Conservation (phyloP, 2,113 vertebrate species). For the Muntiacus reevesi region DNA sequence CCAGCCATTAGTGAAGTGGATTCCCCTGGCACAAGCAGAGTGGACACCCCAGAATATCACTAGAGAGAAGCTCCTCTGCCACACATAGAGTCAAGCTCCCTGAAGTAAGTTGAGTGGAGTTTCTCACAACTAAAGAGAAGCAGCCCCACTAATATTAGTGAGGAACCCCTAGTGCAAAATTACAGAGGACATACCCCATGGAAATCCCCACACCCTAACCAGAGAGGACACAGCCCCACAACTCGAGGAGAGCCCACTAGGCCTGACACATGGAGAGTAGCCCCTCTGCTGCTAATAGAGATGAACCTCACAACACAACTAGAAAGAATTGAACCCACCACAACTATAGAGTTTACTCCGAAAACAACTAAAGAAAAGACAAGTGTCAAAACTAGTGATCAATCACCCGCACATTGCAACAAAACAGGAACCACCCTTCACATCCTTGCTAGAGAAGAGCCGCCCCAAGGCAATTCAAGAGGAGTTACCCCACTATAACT, state of each 20-base stretch:
- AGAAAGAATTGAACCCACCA: background rate
- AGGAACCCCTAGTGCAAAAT: background rate
- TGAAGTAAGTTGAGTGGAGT: background rate
- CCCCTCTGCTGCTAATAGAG: background rate
- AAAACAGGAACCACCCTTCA: background rate
- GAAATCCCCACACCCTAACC: background rate
- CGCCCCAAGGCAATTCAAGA: background rate
- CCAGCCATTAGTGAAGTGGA: background rate
- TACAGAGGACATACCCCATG: background rate
- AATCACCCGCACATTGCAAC: background rate
- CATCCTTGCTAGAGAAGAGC: background rate
- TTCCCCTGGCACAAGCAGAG: background rate
- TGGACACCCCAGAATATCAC: background rate
- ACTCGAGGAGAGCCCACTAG: background rate
- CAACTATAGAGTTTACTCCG: background rate
- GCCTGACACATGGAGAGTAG: background rate
- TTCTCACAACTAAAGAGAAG: background rate
- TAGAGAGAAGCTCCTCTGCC: background rate
- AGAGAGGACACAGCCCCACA: background rate
- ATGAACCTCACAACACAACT: background rate
- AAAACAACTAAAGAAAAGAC: background rate
- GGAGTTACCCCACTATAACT: background rate
- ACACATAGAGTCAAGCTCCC: background rate
- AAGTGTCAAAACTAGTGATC: background rate
- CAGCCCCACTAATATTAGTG: background rate